Base-by-base conservation (phyloP, 1,140 invertebrate genomes). In the Acromyrmex heyeri region DNA sequence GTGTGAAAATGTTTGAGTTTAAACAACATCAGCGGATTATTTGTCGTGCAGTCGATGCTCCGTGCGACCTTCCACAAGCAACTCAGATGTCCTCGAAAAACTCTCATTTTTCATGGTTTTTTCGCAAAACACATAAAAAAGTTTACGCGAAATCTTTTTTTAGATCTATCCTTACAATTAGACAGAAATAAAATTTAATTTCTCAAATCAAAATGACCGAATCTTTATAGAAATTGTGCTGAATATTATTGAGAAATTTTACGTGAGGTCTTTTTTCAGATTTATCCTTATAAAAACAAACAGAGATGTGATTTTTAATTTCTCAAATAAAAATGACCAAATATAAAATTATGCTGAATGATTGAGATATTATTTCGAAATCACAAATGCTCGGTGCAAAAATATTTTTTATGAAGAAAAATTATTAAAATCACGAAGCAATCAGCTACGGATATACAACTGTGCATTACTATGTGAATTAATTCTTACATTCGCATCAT, bases 1-100 rank as follows among this genome's bases (percentile, higher is more conserved):
- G 27, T 73, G 27, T 53, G 85, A 73, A 78, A 90, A 90, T 83
- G 70, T 87, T 83, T 87, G 87, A 67, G 57, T 34, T 34, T 78
- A 89, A 90, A 90, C 48, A 87, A 48, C 61, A 69, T 53, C 65
- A 78, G 3, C 82, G 57, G 34, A 12, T 55, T 82, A 27, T 89
- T 89, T 82, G 76, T 61, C 83, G 12, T 50, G 30, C 27, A 72
- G 70, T 81, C 48, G 34, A 24, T 86, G 65, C n/a, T 67, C 62
- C 48, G 3, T 16, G 34, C 30, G 38, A 59, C 57, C 86, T 88
- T 88, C 82, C 2, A 34, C 30, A 18, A 8, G 65, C 12, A 50
- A 8, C 0, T 34, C 34, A 38, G 34, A 12, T 62, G 50, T 53
- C 73, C 50, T 75, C 72, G 62, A 86, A 55, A 53, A 21, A 59